phyloP scores from a whole-genome alignment of 1,140 invertebrate species.

The Plectus sambesii region DNA sequence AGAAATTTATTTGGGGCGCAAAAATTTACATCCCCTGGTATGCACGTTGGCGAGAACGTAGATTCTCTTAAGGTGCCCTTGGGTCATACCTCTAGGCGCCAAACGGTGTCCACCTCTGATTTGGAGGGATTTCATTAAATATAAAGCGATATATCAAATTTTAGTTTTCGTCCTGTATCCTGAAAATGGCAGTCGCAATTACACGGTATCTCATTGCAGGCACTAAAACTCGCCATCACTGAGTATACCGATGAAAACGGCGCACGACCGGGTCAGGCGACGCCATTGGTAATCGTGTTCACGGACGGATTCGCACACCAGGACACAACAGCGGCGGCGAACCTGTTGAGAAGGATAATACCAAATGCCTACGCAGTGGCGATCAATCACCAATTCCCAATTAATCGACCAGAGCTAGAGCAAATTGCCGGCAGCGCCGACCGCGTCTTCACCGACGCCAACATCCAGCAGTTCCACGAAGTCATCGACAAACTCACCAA shows the following conservation, averaged over 20 bases:
- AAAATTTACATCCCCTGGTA: too few relatives aligned
- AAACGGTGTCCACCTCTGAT: too few relatives aligned
- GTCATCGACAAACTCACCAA: conserved; percentile 10
- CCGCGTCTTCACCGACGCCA: conserved; percentile 17
- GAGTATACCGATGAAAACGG: conserved; percentile 9
- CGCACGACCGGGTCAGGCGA: conserved; percentile 16
- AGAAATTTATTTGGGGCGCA: too few relatives aligned
- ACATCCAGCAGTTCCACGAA: conserved; percentile 15
- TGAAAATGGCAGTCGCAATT: conserved; percentile 11
- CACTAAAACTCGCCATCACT: conserved; percentile 24
- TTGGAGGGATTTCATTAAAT: too few relatives aligned
- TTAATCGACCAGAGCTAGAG: conserved; percentile 11
- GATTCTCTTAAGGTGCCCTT: too few relatives aligned
- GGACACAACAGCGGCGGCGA: conserved; percentile 2
- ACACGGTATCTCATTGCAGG: too few relatives aligned
- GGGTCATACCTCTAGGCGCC: too few relatives aligned
- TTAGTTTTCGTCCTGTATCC: conserved; percentile 1
- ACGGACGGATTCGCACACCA: conserved; percentile 18
- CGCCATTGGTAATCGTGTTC: conserved; percentile 18
- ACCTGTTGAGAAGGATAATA: conserved; percentile 12
- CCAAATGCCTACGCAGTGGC: conserved; percentile 20
- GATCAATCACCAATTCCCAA: conserved; percentile 20
- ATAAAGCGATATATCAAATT: too few relatives aligned
- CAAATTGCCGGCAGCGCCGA: conserved; percentile 10
- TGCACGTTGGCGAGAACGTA: too few relatives aligned